phyloP scores from a whole-genome alignment of 2,888 invertebrate species.

The Drosophila stalkeri region DNA sequence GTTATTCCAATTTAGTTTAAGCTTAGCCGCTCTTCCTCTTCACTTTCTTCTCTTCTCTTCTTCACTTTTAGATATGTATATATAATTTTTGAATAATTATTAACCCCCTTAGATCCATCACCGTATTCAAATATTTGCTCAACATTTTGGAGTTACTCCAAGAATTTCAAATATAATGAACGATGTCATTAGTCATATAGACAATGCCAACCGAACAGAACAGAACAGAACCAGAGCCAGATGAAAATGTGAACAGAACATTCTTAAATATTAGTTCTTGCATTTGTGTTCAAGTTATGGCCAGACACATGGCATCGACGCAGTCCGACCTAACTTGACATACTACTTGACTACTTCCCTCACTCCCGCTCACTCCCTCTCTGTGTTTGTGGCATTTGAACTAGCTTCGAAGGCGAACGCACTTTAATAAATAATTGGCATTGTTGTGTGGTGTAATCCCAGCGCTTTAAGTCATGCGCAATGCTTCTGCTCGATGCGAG shows the following conservation, averaged over 20 bases:
- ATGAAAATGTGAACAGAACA: slow-evolving; percentile 35
- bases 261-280: slow-evolving; percentile 75
- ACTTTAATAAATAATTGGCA: slow-evolving; percentile 81
- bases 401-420: slow-evolving; percentile 48
- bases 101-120: slow-evolving; percentile 17
- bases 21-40: no score
- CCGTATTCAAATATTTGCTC: slow-evolving; percentile 37
- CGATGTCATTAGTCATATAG: slow-evolving; percentile 84
- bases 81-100: not conserved
- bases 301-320: slow-evolving; percentile 36
- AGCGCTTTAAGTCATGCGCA: slow-evolving; percentile 57
- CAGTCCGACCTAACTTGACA: slow-evolving; percentile 8
- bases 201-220: slow-evolving; percentile 54
- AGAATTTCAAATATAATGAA: slow-evolving; percentile 83
- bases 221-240: slow-evolving; percentile 14
- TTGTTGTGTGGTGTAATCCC: slow-evolving; percentile 65
- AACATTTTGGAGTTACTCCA: slow-evolving; percentile 77
- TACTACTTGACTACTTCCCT: not conserved
- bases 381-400: slow-evolving; percentile 19
- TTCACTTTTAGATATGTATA: no score
- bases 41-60: no score
- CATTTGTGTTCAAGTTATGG: slow-evolving; percentile 73
- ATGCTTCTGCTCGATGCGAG: slow-evolving; percentile 2
- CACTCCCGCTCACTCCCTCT: not conserved
- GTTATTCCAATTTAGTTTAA: no score